Base-by-base conservation (phyloP, 2,113 vertebrate species). In the Arothron firmamentum region DNA sequence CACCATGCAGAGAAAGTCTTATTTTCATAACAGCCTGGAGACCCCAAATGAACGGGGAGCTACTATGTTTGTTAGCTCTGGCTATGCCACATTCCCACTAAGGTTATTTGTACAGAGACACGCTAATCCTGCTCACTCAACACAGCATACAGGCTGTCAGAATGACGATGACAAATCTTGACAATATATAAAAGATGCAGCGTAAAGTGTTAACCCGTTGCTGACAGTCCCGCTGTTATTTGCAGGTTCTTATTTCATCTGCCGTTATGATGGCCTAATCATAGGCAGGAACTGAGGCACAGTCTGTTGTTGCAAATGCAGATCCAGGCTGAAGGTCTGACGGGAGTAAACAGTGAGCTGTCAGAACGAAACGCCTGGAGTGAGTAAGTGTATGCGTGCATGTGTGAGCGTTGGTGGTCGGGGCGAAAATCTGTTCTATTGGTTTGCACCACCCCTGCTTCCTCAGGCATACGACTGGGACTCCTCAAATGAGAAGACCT, bases 321-420 rank as follows among this genome's bases (percentile, higher is more conserved):
- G 76, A 87, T 84, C 59, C 71, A 63, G 78, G 81, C 79, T 74
- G 67, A 79, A 72, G 62, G 75, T 86, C 85, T 82, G 78, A 14
- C 21, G 82, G 79, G 85, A 87, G 80, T 77, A 88, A 81, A 86
- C 81, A 84, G 70, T 62, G 62, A 81, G 81, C 79, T 78, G 84
- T 79, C 76, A 82, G 70, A 80, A 62, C 69, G 72, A 62, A 57
- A 77, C 19, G 72, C 72, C 55, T 60, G 57, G 57, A 69, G 70
- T 53, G 56, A 56, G 66, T 57, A 49, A 52, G 59, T 62, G 56
- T 62, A 6, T 56, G 61, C 38, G 19, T 5, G 3, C 12, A 15
- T 45, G 48, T 58, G 14, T 6, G 8, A 17, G 31, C 7, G 45
- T n/a, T 15, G 45, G 15, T 63, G 28, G 15, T 50, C 52, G 20